Base-by-base conservation (phyloP, 2,113 vertebrate genomes). In the Cranoglanis bouderius region DNA sequence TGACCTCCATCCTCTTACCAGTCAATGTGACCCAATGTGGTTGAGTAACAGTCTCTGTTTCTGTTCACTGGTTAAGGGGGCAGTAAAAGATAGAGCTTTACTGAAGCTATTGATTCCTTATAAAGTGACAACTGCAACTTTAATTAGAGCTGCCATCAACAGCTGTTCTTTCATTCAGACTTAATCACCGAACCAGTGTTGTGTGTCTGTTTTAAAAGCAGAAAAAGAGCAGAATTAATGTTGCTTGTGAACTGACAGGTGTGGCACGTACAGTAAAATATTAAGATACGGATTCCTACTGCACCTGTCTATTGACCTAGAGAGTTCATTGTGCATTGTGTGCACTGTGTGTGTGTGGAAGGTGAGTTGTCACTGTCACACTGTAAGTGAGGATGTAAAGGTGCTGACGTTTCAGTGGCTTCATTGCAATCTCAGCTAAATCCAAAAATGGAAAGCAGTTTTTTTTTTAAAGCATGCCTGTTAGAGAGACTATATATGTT, bases 141-240 rank as follows among this genome's bases (percentile, higher is more conserved):
- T 91, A 91, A 91, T 91, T 90, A 88, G 55, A 90, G 51, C 82
- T 90, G 91, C 91, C 89, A 84, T 86, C 85, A 91, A 90, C 91
- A 91, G 88, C 88, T 91, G 88, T 89, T 89, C 85, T 89, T 85
- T 90, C 40, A 89, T 91, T 90, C 85, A 78, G 82, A 86, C 85
- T 90, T 91, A 89, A 91, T 90, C 88, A 89, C 91, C 14, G n/a
- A 88, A 85, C 55, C 89, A 80, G 83, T 85, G 72, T 77, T 57
- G 51, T 67, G 29, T 81, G 75, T 77, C 43, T 85, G 80, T 84
- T 85, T 87, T 87, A 87, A 78, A 67, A 32, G 21, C 7, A 89
- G 63, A n/a, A 77, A 87, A 90, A 75, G 55, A 59, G 38, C 61
- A 88, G 65, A 90, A 85, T 82, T 74, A 84, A 72, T 85, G 82